A percentile compares a stretch with the other conserved stretches of the same genome.
phyloP scores from a whole-genome alignment of 2,888 invertebrate genomes.

The Apodemia hepburni region DNA sequence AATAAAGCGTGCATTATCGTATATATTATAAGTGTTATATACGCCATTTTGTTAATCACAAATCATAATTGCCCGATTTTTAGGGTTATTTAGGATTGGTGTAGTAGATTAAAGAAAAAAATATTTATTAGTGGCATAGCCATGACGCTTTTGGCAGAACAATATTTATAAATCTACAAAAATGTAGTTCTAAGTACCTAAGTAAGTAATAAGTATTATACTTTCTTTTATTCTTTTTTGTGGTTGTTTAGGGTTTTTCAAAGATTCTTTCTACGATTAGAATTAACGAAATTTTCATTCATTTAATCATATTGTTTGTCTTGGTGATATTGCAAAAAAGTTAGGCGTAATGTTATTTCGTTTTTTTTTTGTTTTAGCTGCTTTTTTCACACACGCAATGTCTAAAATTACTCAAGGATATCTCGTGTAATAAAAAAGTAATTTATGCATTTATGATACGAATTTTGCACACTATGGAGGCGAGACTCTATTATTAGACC shows the following conservation, averaged over 20 bases:
- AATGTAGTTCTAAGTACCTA: not conserved
- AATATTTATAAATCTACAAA: conserved; percentile 21
- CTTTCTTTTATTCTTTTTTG: not conserved
- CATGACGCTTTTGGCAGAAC: conserved; percentile 41
- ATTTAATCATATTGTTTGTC: too few species aligned
- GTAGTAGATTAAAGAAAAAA: not conserved
- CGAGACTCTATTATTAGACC: not conserved
- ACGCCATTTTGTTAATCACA: conserved; percentile 14
- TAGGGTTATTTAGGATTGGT: not conserved
- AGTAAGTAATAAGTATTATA: not conserved
- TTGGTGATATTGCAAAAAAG: too few species aligned
- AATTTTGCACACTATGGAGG: not conserved
- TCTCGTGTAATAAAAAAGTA: not conserved
- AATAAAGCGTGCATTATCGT: too few species aligned
- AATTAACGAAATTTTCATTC: too few species aligned
- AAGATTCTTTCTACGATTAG: too few species aligned
- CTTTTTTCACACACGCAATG: not conserved
- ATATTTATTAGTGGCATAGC: conserved; percentile 38
- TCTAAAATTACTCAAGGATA: not conserved
- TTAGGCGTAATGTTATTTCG: too few species aligned
- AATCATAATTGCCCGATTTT: not conserved
- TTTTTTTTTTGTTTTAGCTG: not conserved
- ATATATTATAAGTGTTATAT: not conserved
- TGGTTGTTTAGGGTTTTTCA: not conserved
- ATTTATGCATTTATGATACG: not conserved